Conservation (phyloP, 2,888 invertebrate species). For the Latrodectus elegans region DNA sequence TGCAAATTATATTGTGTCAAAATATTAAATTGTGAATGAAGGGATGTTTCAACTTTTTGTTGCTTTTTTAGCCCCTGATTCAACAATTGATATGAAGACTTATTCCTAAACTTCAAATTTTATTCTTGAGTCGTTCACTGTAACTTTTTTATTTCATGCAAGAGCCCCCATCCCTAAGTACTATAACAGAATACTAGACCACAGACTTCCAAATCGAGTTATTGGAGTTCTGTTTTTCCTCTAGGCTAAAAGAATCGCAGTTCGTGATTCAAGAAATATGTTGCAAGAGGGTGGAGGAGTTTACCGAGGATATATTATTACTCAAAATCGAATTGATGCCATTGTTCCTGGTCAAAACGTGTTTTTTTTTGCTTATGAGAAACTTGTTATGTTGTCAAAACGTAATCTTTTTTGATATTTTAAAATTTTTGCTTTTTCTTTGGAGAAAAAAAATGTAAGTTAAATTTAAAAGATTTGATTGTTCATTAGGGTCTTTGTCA, state of each 20-base stretch:
- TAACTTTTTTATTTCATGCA: slow-evolving; percentile 38
- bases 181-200: slow-evolving; percentile 20
- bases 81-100: slow-evolving; percentile 28
- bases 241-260: slow-evolving; percentile 29
- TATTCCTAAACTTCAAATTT: slow-evolving; percentile 8
- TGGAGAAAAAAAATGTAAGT: too few species aligned
- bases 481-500: too few species aligned
- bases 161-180: not conserved
- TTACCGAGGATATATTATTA: not conserved
- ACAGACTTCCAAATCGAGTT: slow-evolving; percentile 44
- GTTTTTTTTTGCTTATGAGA: not conserved
- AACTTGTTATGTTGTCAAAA: not conserved
- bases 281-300: slow-evolving; percentile 15
- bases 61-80: not conserved
- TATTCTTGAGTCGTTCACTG: slow-evolving; percentile 8
- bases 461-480: too few species aligned
- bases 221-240: slow-evolving; percentile 44
- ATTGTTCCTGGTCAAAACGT: not conserved
- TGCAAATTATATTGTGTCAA: too few species aligned
- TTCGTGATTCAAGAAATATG: slow-evolving; percentile 32
- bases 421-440: too few species aligned
- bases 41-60: not conserved
- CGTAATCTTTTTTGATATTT: too few species aligned
- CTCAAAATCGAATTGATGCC: not conserved
- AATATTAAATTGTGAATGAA: too few species aligned